Evolutionary conservation across 2,797 vertebrate species (phyloP), one percentile per base, ranked within the genome.

Genomic region (Mormyrops attenuatus): DNA sequence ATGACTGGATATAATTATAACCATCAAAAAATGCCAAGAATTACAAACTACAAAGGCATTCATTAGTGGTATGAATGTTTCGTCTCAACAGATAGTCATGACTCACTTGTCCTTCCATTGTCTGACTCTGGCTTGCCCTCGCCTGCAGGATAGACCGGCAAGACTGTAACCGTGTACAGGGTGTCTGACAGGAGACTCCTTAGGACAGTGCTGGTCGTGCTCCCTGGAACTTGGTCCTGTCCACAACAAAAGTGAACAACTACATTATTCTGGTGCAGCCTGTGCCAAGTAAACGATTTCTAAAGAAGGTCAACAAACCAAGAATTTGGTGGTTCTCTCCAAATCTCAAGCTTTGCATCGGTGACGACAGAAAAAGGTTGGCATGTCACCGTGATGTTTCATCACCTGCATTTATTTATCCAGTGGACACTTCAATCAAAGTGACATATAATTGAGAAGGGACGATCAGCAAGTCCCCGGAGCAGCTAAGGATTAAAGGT

Each of bases 141-240:
- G 0, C 98, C 98, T 91, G 98, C 97, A 0, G 97, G 93, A 66
- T 98, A 99, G 80, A 97, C 96, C 0, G 98, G 98, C 85, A 99
- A 92, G 90, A 99, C 97, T 0, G 97, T 97, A 88, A 99, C 66
- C 0, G 94, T 96, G 92, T 99, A 99, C 7, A 93, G 92, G 0
- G 98, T 99, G 91, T 99, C 95, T 0, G 98, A 96, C 17, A 96
- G 95, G 0, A 99, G 96, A 84, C 94, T 97, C 77, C 95, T 96
- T 91, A 99, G 95, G 88, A 97, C 93, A 0, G 97, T 95, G 55
- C 94, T 95, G 92, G 98, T 98, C 92, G 97, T 98, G 94, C 98
- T 98, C 91, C 98, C 97, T 50, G 98, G 97, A 6, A 98, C 96
- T 92, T 97, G 96, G 17, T 97, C 96, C 98, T 99, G 88, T 15